A percentile compares a stretch with the other conserved stretches of the same genome.
Evolutionary conservation across 1,140 invertebrate species (phyloP).

Genomic region (Chionoecetes opilio): DNA sequence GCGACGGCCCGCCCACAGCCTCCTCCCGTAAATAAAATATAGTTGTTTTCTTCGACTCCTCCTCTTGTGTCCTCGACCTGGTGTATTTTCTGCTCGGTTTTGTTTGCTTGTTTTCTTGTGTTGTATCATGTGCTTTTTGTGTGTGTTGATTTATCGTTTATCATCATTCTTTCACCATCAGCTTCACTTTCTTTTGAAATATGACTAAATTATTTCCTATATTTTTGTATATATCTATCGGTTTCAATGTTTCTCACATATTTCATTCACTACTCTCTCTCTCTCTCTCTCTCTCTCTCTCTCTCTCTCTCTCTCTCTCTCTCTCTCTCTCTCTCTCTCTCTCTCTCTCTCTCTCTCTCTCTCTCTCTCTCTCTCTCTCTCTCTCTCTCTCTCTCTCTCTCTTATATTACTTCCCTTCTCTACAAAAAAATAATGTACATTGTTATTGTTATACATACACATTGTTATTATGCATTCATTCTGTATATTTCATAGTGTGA

Average conservation of each 20-base stretch:
- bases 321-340: not conserved
- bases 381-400: constrained; percentile 20
- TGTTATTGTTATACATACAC: not conserved
- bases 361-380: constrained; percentile 20
- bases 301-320: not conserved
- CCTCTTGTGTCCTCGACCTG: not conserved
- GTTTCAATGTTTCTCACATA: not conserved
- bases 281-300: not conserved
- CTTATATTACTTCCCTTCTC: not conserved
- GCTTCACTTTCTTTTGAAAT: not conserved
- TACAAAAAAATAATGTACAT: not conserved
- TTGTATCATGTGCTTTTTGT: not conserved
- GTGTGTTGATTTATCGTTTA: not conserved
- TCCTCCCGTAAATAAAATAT: no score
- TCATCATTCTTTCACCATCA: not conserved
- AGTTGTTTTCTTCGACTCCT: not conserved
- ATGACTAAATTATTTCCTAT: not conserved
- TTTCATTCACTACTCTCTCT: not conserved
- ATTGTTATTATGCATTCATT: not conserved
- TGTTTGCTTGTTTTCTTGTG: not conserved
- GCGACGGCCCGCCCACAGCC: not conserved
- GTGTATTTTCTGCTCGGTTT: not conserved
- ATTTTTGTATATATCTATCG: not conserved
- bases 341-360: constrained; percentile 27
- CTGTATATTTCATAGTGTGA: not conserved